phyloP scores from a whole-genome alignment of 37 sponge, comb jelly and placozoan genomes.

The Aphrocallistes beatrix region DNA sequence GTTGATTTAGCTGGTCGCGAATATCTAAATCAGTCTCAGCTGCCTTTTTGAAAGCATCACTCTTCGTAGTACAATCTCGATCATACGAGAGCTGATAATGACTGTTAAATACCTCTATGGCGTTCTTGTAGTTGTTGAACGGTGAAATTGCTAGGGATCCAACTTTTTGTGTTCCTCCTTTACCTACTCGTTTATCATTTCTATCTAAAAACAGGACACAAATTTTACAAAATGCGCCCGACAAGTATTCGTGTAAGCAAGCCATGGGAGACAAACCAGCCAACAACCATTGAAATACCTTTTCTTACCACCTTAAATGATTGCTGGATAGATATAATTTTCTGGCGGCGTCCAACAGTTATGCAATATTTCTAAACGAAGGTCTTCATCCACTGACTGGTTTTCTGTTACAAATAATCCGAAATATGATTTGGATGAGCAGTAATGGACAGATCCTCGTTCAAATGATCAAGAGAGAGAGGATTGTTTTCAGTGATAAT shows the following conservation, averaged over 20 bases:
- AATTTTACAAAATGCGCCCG: conserved; percentile 11
- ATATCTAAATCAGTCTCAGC: neutral
- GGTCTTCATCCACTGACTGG: no score
- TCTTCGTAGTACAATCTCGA: neutral
- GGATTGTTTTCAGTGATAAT: no score
- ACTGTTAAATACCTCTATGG: neutral
- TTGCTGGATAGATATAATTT: neutral
- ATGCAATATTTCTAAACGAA: neutral
- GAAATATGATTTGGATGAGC: no score
- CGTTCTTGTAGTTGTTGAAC: neutral
- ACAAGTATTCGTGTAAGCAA: conserved; percentile 8
- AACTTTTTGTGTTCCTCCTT: neutral
- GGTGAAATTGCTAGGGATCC: neutral
- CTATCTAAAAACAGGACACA: neutral
- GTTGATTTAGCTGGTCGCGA: neutral
- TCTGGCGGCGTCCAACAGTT: conserved; percentile 11
- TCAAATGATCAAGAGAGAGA: no score
- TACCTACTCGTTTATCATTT: neutral
- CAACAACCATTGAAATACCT: neutral
- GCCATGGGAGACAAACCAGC: neutral
- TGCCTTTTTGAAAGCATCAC: neutral
- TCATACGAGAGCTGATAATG: neutral
- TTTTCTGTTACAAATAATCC: no score
- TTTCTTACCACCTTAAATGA: neutral
- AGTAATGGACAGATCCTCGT: no score